Conservation (phyloP, 2,797 vertebrate species). For the Chaetodon trifasciatus region DNA sequence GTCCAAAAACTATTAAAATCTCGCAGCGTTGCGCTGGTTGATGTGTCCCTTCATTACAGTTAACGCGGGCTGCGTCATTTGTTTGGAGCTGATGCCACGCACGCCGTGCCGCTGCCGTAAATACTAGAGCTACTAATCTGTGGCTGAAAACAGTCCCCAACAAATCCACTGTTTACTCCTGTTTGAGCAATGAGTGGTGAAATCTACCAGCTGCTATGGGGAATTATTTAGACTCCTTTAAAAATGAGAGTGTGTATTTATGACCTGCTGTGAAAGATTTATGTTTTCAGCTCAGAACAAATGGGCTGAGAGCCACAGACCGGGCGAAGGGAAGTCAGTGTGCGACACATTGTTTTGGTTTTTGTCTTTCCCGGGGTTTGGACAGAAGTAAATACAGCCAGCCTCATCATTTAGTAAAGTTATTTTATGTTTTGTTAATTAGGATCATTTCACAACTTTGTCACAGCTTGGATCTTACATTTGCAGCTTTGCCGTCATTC, state of each 20-base stretch:
- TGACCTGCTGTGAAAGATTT: background rate
- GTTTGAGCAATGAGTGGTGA: background rate
- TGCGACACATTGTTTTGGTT: background rate
- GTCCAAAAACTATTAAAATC: constrained; percentile 1
- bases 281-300: background rate
- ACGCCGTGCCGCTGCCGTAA: background rate
- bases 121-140: background rate
- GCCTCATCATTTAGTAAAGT: background rate
- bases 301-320: background rate
- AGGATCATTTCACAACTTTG: background rate
- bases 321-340: background rate
- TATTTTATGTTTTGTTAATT: background rate
- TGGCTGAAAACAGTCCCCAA: background rate
- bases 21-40: background rate
- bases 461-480: background rate
- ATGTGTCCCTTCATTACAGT: background rate
- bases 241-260: background rate
- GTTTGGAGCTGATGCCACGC: background rate
- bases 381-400: background rate
- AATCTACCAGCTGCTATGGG: background rate
- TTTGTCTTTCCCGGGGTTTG: background rate
- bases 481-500: background rate
- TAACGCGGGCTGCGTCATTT: background rate
- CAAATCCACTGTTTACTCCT: constrained; percentile 1
- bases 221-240: background rate